Evolutionary conservation across 1,140 invertebrate genomes (phyloP), one percentile per base, ranked within the genome.

Genomic region (Drosophila auraria): DNA sequence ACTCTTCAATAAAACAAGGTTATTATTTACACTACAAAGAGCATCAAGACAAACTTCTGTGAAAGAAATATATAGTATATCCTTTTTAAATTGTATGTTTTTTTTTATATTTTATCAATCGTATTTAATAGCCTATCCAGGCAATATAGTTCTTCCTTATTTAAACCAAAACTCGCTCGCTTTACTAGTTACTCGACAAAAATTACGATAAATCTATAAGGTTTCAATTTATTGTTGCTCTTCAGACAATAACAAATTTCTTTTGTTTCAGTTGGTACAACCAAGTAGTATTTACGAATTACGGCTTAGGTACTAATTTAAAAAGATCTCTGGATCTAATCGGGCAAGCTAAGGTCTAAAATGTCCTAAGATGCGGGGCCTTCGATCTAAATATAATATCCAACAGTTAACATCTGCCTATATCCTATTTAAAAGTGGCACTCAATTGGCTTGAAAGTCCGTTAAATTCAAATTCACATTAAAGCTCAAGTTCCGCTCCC

Each of bases 391-490:
- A 33, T 76, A 65, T 68, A 58, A 70, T 80, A 80, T 78, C 75
- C 66, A 82, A 77, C 72, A 82, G 51, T 68, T 87, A 78, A 51
- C 64, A 74, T 74, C 69, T 27, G 71, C 56, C 71, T 74, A 73
- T 27, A 61, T 73, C 69, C 56, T 61, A 73, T 12, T 8, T 66
- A 72, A 66, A 72, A 72, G 62, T 83, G 83, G 78, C 84, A 87
- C 83, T 87, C 66, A 64, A 71, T 60, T 79, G 78, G 78, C 83
- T 80, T 87, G 36, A 61, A 79, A 84, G 84, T 87, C 84, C 81
- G 78, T 58, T 87, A 87, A 87, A 87, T 89, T 87, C 84, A 87
- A 73, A 78, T 76, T 84, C 69, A 90, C 79, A 70, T 89, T 89
- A 87, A 87, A 87, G 83, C 83, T 87, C 72, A 61, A 80, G 65